These are phyloP conservation scores for Heliconius hewitsoni DNA, from an alignment of 1,140 invertebrate species.

Conservation along the genomic window DNA sequence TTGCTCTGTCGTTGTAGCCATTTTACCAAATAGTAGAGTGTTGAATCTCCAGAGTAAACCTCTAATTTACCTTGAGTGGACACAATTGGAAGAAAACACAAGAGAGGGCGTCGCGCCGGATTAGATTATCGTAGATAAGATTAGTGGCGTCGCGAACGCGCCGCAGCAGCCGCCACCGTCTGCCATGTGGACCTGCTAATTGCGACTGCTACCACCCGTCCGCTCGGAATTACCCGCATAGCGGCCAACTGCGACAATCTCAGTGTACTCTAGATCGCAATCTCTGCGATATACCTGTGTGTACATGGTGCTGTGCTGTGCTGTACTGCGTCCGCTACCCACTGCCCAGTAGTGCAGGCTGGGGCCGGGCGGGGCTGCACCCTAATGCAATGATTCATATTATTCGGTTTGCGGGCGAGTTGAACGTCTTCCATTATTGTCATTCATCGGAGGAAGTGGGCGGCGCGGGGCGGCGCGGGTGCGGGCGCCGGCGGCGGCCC, in stretches of 20 bases:
- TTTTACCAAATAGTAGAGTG: constrained; percentile 23
- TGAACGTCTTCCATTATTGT: constrained; percentile 81
- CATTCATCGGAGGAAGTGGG: constrained; percentile 81
- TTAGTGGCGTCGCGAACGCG: constrained; percentile 65
- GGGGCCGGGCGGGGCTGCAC: constrained; percentile 77
- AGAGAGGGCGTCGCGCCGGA: constrained; percentile 72
- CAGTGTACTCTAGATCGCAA: constrained; percentile 41
- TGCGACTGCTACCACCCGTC: constrained; percentile 45
- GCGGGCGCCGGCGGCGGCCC: constrained; percentile 54
- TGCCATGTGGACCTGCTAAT: constrained; percentile 65
- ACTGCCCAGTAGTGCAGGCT: constrained; percentile 42
- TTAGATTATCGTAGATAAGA: constrained; percentile 78
- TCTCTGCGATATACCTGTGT: constrained; percentile 31
- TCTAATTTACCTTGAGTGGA: constrained; percentile 78
- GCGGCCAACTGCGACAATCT: constrained; percentile 38
- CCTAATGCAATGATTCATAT: constrained; percentile 81
- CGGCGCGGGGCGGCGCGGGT: constrained; percentile 73
- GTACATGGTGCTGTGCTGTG: background rate
- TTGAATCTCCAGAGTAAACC: constrained; percentile 67
- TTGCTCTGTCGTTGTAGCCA: background rate
- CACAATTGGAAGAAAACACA: constrained; percentile 79
- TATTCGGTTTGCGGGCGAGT: constrained; percentile 80
- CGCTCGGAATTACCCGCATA: constrained; percentile 40
- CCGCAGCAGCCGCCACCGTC: constrained; percentile 44
- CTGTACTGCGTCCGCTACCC: no score